Evolutionary conservation across 2,888 invertebrate genomes (phyloP).

Genomic region (Meghimatium bilineatum): DNA sequence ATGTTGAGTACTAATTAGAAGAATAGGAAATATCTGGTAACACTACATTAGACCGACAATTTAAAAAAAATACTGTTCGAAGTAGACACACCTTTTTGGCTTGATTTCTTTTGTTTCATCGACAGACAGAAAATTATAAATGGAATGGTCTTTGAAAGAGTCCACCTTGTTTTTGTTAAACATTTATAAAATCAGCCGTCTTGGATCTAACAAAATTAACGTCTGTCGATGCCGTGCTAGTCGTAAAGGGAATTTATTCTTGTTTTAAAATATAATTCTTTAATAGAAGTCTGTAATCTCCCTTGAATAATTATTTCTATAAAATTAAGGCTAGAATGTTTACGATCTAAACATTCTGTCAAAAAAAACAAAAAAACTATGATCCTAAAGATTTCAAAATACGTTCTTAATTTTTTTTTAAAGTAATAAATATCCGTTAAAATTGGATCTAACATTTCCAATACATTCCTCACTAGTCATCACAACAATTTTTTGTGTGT

Average conservation of each 20-base stretch:
- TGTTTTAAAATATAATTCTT: not conserved
- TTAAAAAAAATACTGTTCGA: not conserved
- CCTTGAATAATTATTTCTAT: not conserved
- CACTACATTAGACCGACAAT: not conserved
- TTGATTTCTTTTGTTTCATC: constrained; percentile 35
- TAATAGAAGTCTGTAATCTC: not conserved
- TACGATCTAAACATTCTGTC: too few relatives aligned
- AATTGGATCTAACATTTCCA: too few relatives aligned
- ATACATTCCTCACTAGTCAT: too few relatives aligned
- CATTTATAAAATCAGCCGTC: not conserved
- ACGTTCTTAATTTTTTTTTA: too few relatives aligned
- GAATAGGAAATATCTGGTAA: too few relatives aligned
- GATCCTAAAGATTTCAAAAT: too few relatives aligned
- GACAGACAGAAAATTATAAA: constrained; percentile 35
- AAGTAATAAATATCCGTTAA: too few relatives aligned
- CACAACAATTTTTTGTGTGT: too few relatives aligned
- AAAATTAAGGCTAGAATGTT: too few relatives aligned
- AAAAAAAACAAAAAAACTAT: too few relatives aligned
- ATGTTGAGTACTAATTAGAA: too few relatives aligned
- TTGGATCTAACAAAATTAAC: not conserved
- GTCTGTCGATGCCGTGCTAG: not conserved
- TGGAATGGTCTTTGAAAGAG: constrained; percentile 29
- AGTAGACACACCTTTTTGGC: constrained; percentile 17
- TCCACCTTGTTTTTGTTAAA: constrained; percentile 7
- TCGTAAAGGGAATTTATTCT: not conserved